Evolutionary conservation across 2,888 invertebrate species (phyloP), one percentile per base, ranked within the genome.

Genomic region (Halictus quadricinctus): DNA sequence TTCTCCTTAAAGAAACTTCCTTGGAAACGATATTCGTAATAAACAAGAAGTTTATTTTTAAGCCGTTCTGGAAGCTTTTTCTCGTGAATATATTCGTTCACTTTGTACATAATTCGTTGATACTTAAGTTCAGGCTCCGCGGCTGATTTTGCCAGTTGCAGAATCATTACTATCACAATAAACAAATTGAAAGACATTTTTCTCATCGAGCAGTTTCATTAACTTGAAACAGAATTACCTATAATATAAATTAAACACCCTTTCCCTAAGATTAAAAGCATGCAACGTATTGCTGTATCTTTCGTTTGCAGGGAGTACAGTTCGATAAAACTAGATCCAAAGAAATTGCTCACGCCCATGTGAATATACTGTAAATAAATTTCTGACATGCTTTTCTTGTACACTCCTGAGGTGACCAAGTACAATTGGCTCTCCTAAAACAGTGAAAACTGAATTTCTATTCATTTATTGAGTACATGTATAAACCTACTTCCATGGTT

Each of bases 11-110:
- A 96, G 90, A 96, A 96, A 79, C 95, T 94, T 86, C 95, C 95
- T 89, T 96, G 96, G 90, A 95, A 96, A 82, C 95, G 95, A 92
- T 96, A 96, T 83, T 95, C 95, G 91, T 96, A 96, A 91, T 96
- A 96, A 2, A 94, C 94, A 15, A 95, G 92, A n/a, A 96, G 95
- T n/a, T 96, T 95, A 48, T 95, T 94, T 91, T 95, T 95, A 83
- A 96, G 93, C 43, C 94, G 91, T n/a, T 93, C 89, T 0, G 96
- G 96, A 46, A 96, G 95, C 88, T 96, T 96, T 90, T 96, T 96
- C 84, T 96, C 95, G 15, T 94, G 93, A 95, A 96, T 96, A 90
- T 96, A 96, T 86, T 96, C 95, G 92, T 95, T 94, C 15, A 95
- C 91, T 92, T 96, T 96, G 73, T 95, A 95, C 90, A 96, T 95